Percentiles rank a stretch among this genome's conserved stretches.
Evolutionary conservation across 2,888 invertebrate species (phyloP).

Genomic region (Cyclophora albipunctata): DNA sequence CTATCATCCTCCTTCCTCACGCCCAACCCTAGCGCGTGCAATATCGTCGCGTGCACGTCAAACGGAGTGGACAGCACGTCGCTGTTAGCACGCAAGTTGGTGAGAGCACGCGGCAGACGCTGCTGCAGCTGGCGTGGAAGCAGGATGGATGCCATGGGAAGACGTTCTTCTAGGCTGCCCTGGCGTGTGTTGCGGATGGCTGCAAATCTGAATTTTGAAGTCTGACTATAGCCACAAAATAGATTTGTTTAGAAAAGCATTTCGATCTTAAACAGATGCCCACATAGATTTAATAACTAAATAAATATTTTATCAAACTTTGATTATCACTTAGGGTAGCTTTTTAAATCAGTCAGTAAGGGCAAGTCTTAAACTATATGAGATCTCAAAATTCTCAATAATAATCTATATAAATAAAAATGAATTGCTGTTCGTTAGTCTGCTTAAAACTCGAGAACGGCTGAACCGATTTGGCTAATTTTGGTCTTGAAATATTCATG

Average conservation of each 20-base stretch:
- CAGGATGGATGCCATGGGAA: conserved; percentile 89
- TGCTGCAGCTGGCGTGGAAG: conserved; percentile 82
- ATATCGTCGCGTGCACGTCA: conserved; percentile 83
- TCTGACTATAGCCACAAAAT: neutral
- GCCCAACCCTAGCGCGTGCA: conserved; percentile 76
- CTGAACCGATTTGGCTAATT: too few relatives aligned
- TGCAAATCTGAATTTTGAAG: conserved; percentile 77
- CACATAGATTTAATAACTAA: too few relatives aligned
- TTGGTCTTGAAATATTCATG: too few relatives aligned
- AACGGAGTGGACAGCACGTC: conserved; percentile 88
- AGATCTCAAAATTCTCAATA: too few relatives aligned
- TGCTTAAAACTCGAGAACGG: too few relatives aligned
- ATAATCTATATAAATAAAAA: too few relatives aligned
- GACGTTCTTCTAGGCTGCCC: conserved; percentile 92
- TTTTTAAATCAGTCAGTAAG: too few relatives aligned
- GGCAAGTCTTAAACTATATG: too few relatives aligned
- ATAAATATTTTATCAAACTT: too few relatives aligned
- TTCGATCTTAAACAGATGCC: neutral
- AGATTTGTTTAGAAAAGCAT: neutral
- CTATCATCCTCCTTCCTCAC: conserved; percentile 45
- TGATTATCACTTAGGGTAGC: too few relatives aligned
- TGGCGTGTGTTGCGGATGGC: conserved; percentile 88
- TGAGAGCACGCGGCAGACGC: conserved; percentile 75
- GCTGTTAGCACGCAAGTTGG: conserved; percentile 79
- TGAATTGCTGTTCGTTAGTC: too few relatives aligned